A percentile compares a stretch with the other conserved stretches of the same genome.
Conservation (phyloP, 2,113 vertebrate genomes). For the Gyps fulvus region DNA sequence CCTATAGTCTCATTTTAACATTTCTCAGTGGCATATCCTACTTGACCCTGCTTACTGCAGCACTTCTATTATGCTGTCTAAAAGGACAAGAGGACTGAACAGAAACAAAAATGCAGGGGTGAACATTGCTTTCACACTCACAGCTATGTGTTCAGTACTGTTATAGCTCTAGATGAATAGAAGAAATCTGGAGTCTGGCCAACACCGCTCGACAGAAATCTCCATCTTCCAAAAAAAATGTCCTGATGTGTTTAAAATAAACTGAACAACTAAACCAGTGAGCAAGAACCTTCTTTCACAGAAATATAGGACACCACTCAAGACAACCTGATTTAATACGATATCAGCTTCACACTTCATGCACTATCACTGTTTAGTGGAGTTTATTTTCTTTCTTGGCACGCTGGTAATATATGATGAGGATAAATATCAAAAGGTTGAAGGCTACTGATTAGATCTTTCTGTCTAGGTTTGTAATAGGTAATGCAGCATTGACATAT, state of each 20-base stretch:
- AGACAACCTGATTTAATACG: background rate
- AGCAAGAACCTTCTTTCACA: background rate
- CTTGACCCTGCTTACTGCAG: slow-evolving; percentile 91
- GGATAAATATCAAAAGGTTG: background rate
- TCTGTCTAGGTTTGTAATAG: background rate
- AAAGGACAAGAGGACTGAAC: slow-evolving; percentile 87
- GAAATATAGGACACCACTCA: background rate
- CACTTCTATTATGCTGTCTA: slow-evolving; percentile 86
- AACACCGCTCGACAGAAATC: slow-evolving; percentile 72
- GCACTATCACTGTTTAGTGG: background rate
- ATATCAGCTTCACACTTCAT: background rate
- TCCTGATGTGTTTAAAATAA: slow-evolving; percentile 60
- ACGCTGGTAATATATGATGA: background rate
- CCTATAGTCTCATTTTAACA: slow-evolving; percentile 82
- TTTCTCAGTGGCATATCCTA: slow-evolving; percentile 78
- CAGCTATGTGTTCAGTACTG: slow-evolving; percentile 59
- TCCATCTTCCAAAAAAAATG: slow-evolving; percentile 58
- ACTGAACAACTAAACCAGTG: background rate
- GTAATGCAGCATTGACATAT: background rate
- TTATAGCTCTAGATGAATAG: slow-evolving; percentile 79
- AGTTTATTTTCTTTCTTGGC: background rate
- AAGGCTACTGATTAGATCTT: background rate
- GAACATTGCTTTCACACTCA: slow-evolving; percentile 85
- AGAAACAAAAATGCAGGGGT: slow-evolving; percentile 86
- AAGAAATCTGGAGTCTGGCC: slow-evolving; percentile 84